Conservation (phyloP, 2,888 invertebrate species). For the Alentia gelatinosa region DNA sequence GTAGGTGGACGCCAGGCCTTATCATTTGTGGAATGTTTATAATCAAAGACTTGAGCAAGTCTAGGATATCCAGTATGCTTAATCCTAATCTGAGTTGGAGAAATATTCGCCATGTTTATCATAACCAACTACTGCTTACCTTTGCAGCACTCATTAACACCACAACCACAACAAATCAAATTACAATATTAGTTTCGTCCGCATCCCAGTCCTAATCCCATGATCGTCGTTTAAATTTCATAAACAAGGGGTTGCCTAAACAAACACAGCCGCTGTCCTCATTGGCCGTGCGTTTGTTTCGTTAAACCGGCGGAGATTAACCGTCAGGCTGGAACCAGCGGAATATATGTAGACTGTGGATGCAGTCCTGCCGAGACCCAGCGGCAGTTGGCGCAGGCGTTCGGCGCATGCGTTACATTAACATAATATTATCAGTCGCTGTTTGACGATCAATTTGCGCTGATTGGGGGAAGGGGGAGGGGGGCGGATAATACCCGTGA, state of each 20-base stretch:
- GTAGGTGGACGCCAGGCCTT: too few relatives aligned
- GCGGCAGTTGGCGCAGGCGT: background rate
- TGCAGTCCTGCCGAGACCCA: background rate
- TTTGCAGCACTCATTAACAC: background rate
- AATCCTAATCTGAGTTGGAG: too few relatives aligned
- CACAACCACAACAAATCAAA: background rate
- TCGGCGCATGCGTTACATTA: background rate
- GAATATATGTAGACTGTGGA: background rate
- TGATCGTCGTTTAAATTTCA: background rate
- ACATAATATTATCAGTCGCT: background rate
- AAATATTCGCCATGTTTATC: too few relatives aligned
- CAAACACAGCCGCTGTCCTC: background rate
- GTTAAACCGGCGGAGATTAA: background rate
- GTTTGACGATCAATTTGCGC: background rate
- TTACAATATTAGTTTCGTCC: background rate
- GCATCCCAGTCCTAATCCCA: background rate
- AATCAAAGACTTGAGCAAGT: too few relatives aligned
- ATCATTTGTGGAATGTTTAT: too few relatives aligned
- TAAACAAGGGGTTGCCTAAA: background rate
- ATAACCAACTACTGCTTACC: background rate
- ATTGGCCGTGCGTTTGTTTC: background rate
- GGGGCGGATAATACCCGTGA: background rate
- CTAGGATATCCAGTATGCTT: too few relatives aligned
- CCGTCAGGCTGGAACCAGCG: background rate
- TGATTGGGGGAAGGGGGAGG: slow-evolving; percentile 2